phyloP scores from a whole-genome alignment of 23 tunicate genomes.

The Styela clava region DNA sequence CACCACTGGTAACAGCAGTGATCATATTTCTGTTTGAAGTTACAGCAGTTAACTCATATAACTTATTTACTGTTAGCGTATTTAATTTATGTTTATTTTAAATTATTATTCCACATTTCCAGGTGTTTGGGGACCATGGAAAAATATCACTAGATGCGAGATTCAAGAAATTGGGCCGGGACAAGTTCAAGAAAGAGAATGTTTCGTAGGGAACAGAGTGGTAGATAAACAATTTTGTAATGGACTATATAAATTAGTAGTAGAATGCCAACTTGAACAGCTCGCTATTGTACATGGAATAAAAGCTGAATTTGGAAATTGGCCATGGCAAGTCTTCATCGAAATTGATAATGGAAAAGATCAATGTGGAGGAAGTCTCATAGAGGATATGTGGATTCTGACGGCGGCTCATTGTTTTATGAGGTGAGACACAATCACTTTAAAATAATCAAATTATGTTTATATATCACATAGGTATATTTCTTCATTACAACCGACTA shows the following conservation, averaged over 20 bases:
- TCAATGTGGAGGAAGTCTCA: neutral
- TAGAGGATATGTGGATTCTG: neutral
- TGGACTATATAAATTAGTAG: neutral
- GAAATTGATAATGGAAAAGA: neutral
- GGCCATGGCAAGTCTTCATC: slow-evolving; percentile 10
- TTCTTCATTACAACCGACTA: no score
- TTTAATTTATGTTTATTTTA: no score
- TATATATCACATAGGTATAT: no score
- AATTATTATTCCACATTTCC: no score
- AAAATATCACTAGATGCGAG: neutral
- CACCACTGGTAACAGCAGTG: no score
- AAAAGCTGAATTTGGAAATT: neutral
- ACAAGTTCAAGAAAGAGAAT: neutral
- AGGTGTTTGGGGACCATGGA: neutral
- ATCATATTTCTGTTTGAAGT: no score
- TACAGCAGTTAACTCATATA: no score
- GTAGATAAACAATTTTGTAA: neutral
- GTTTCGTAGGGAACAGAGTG: neutral
- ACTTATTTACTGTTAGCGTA: no score
- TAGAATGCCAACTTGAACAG: neutral
- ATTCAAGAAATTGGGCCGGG: neutral
- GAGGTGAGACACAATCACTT: no score
- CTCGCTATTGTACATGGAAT: neutral
- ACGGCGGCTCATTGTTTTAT: neutral
- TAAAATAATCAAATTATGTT: no score